phyloP scores from a whole-genome alignment of 2,888 invertebrate genomes.

The Melanotus villosus region DNA sequence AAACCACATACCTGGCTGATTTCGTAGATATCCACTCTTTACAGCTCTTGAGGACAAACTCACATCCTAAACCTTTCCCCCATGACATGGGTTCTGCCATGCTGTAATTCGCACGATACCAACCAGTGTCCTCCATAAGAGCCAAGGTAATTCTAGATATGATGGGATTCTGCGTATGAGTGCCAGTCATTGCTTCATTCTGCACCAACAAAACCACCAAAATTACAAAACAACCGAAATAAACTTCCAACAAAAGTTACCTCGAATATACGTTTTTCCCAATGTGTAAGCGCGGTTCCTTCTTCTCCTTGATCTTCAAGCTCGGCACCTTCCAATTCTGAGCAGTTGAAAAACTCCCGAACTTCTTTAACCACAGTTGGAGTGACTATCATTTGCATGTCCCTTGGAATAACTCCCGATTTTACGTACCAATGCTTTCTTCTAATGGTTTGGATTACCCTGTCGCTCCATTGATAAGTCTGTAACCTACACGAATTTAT shows the following conservation, averaged over 20 bases:
- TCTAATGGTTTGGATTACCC: constrained; percentile 84
- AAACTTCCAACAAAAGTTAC: constrained; percentile 74
- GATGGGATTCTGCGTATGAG: constrained; percentile 97
- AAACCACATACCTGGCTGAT: constrained; percentile 77
- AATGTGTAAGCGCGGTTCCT: constrained; percentile 96
- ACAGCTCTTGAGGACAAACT: constrained; percentile 94
- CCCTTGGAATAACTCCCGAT: constrained; percentile 63
- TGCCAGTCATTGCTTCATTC: constrained; percentile 99
- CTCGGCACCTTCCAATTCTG: constrained; percentile 93
- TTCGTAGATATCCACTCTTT: constrained; percentile 94
- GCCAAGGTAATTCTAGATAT: constrained; percentile 96
- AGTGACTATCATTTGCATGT: constrained; percentile 75
- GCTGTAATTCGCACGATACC: constrained; percentile 93
- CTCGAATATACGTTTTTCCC: constrained; percentile 99
- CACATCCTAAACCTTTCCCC: constrained; percentile 93
- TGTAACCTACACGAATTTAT: constrained; percentile 79
- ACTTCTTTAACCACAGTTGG: constrained; percentile 92
- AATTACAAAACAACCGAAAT: constrained; percentile 36
- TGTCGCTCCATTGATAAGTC: constrained; percentile 95
- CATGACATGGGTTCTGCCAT: constrained; percentile 91
- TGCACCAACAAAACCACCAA: constrained; percentile 63
- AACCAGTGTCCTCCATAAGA: constrained; percentile 98
- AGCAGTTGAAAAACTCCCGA: constrained; percentile 89
- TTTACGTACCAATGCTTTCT: constrained; percentile 67
- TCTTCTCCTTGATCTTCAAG: constrained; percentile 98